phyloP scores from a whole-genome alignment of 2,888 invertebrate genomes.

The Brachyptera risi region DNA sequence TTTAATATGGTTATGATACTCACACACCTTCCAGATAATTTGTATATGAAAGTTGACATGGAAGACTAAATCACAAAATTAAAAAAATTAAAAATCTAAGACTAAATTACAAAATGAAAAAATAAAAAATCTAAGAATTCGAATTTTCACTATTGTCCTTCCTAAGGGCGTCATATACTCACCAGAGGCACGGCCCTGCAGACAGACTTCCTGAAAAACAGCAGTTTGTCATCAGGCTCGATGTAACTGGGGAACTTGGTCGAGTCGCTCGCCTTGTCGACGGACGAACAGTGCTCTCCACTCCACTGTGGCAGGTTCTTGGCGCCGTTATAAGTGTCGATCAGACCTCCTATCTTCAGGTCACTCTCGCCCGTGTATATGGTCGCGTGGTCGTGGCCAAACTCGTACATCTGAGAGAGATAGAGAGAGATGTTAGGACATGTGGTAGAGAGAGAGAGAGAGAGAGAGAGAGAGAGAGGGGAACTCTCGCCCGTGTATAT shows the following conservation, averaged over 20 bases:
- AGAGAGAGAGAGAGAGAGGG: too few relatives aligned
- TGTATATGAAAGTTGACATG: too few relatives aligned
- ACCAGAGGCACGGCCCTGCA: conserved; percentile 79
- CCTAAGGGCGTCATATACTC: conserved; percentile 40
- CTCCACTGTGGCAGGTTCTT: conserved; percentile 73
- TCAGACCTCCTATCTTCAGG: conserved; percentile 59
- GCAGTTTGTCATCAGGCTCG: conserved; percentile 60
- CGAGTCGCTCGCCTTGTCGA: conserved; percentile 65
- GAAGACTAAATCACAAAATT: too few relatives aligned
- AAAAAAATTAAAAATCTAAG: too few relatives aligned
- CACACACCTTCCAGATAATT: too few relatives aligned
- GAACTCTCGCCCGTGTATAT: too few relatives aligned
- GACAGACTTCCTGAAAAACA: conserved; percentile 79
- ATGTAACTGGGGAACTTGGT: conserved; percentile 76
- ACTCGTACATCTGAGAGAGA: conserved; percentile 80
- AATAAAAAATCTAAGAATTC: too few relatives aligned
- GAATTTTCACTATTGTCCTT: too few relatives aligned
- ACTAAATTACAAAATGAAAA: too few relatives aligned
- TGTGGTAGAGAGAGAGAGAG: too few relatives aligned
- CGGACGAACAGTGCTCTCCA: conserved; percentile 63
- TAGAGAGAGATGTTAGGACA: too few relatives aligned
- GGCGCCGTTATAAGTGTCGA: conserved; percentile 72
- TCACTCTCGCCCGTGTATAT: conserved; percentile 68
- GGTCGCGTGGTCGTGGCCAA: conserved; percentile 72
- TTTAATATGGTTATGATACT: too few relatives aligned